Percentiles rank a stretch among this genome's conserved stretches.
phyloP scores from a whole-genome alignment of 2,888 invertebrate genomes.

The Rhabditoides inermis region DNA sequence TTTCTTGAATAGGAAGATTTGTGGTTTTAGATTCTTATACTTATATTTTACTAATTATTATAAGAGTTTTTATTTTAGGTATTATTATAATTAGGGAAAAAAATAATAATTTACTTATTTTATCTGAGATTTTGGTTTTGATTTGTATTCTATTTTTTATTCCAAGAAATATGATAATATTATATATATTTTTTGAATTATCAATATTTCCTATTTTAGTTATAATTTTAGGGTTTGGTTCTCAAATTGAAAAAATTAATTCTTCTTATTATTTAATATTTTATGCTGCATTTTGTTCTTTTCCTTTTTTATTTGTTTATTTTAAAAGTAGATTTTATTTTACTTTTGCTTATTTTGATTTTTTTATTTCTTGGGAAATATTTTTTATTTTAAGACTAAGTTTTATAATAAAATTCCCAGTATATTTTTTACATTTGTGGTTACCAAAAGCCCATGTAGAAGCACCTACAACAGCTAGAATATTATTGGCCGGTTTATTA shows the following conservation, averaged over 20 bases:
- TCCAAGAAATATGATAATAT: slow-evolving; percentile 30
- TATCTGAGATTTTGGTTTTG: slow-evolving; percentile 21
- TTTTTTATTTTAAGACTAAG: slow-evolving; percentile 33
- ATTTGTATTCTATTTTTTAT: slow-evolving; percentile 36
- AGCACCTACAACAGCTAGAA: slow-evolving; percentile 40
- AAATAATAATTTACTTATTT: slow-evolving; percentile 25
- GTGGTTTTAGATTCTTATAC: slow-evolving; percentile 49
- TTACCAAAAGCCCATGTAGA: slow-evolving; percentile 43
- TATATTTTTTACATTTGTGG: slow-evolving; percentile 61
- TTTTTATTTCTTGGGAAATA: slow-evolving; percentile 26
- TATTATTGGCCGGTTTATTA: slow-evolving; percentile 33
- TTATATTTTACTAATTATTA: slow-evolving; percentile 28
- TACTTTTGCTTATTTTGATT: slow-evolving; percentile 28
- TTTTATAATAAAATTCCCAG: slow-evolving; percentile 30
- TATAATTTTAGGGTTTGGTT: slow-evolving; percentile 34
- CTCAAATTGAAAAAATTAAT: slow-evolving; percentile 39
- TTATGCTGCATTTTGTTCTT: slow-evolving; percentile 38
- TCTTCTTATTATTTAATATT: slow-evolving; percentile 37
- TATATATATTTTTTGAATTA: slow-evolving; percentile 40
- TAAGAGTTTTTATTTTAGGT: slow-evolving; percentile 32
- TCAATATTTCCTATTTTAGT: slow-evolving; percentile 37
- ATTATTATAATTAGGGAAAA: slow-evolving; percentile 29
- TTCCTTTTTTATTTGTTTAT: slow-evolving; percentile 34
- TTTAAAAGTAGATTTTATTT: slow-evolving; percentile 22
- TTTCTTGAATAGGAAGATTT: slow-evolving; percentile 65